Base-by-base conservation (phyloP, 1,140 invertebrate species). In the Plectrocnemia conspersa region DNA sequence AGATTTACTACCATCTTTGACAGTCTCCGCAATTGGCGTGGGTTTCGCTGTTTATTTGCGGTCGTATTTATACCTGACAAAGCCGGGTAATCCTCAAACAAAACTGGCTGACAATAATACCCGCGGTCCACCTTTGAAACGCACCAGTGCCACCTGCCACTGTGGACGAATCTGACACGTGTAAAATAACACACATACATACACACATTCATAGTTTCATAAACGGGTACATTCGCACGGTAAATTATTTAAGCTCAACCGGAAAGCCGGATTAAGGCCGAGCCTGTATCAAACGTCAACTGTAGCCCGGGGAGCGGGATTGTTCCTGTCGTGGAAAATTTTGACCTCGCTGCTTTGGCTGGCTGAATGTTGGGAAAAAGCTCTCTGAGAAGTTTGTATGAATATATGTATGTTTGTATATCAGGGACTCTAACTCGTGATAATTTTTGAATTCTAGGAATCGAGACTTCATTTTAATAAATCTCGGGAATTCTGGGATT, bases 211-310 rank as follows among this genome's bases (percentile, higher is more conserved):
- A 5, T 38, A 38, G 15, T 13, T n/a, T n/a, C 35, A 38, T 15
- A 29, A 29, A 29, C 27, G n/a, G 27, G 27, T 7, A 29, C 7
- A 16, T 38, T 13, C 35, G 13, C 15, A 16, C 6, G 35, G 7
- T 38, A 38, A 38, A 38, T 38, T 38, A 38, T 38, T 38, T 38
- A 38, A 38, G 35, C 35, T 16, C 35, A 6, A 38, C 35, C 7
- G 35, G 35, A 38, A 38, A 38, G 35, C 35, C 35, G 35, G 35
- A 38, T 38, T 38, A 38, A 16, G 35, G 35, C 13, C 18, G 6
- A 13, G 35, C 35, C 35, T 38, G 35, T 38, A 38, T 38, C 35
- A 38, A 38, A 38, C 35, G 35, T 38, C 35, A 38, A 38, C 35
- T 38, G 35, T 38, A 16, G 35, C 35, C 35, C 35, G 35, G 35